Percentiles rank a stretch among this genome's conserved stretches.
These are phyloP conservation scores for Lacanobia oleracea DNA, from an alignment of 2,888 invertebrate genomes.

Conservation along the genomic window DNA sequence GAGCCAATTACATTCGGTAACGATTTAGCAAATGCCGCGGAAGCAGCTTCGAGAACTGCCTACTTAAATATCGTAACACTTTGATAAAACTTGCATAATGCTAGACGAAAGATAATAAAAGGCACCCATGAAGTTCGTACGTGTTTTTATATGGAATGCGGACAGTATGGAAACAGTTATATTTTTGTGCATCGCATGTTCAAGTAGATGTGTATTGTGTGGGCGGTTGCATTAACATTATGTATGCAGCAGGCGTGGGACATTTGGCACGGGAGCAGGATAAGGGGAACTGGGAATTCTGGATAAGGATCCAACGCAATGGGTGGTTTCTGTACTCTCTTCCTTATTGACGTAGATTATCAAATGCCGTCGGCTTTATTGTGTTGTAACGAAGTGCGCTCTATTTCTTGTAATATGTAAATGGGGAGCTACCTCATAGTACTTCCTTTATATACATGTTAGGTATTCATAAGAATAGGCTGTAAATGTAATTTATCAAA, in stretches of 20 bases:
- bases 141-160: slow-evolving; percentile 61
- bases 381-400: slow-evolving; percentile 7
- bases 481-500: background rate
- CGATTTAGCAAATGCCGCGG: slow-evolving; percentile 21
- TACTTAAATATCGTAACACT: slow-evolving; percentile 21
- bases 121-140: slow-evolving; percentile 43
- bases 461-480: background rate
- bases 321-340: slow-evolving; percentile 76
- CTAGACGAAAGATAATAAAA: slow-evolving; percentile 51
- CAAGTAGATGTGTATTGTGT: slow-evolving; percentile 70
- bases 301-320: slow-evolving; percentile 82
- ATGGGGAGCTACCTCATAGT: background rate
- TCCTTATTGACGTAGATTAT: slow-evolving; percentile 14
- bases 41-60: slow-evolving; percentile 10
- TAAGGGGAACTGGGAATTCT: slow-evolving; percentile 80
- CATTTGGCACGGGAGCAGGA: slow-evolving; percentile 83
- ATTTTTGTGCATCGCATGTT: slow-evolving; percentile 81
- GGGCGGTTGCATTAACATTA: slow-evolving; percentile 71
- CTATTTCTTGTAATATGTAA: background rate
- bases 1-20: slow-evolving; percentile 17
- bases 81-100: slow-evolving; percentile 46
- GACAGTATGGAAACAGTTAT: slow-evolving; percentile 74
- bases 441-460: background rate
- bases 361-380: slow-evolving; percentile 12
- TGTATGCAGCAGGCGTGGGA: slow-evolving; percentile 79